These are phyloP conservation scores for Actinia tenebrosa DNA, from an alignment of 64 coral and sea anemone species.

Conservation along the genomic window DNA sequence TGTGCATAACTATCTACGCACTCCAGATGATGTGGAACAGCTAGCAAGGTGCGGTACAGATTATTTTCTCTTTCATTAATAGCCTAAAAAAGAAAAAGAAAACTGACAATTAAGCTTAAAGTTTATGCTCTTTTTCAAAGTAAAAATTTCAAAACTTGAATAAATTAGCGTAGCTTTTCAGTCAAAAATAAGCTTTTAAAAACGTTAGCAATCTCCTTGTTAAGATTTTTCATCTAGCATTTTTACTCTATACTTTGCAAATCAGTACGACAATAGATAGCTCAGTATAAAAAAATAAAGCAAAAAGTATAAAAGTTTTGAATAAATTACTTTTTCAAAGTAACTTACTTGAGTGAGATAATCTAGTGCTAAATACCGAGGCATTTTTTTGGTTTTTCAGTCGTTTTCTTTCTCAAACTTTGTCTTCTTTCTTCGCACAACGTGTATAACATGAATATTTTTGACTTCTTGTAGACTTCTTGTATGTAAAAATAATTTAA, in stretches of 20 bases:
- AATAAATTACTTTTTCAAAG: neutral
- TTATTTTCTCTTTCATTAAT: neutral
- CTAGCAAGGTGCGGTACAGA: neutral
- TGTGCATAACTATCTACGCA: constrained; percentile 73
- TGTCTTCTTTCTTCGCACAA: neutral
- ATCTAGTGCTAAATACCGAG: constrained; percentile 23
- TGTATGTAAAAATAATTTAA: neutral
- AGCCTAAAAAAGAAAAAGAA: neutral
- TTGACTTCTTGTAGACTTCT: neutral
- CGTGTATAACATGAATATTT: neutral
- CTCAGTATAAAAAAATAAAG: neutral
- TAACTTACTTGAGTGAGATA: constrained; percentile 4
- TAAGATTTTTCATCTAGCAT: no score
- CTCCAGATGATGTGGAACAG: constrained; percentile 71
- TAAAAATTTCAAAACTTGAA: no score
- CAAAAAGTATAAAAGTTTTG: neutral
- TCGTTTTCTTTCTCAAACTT: neutral
- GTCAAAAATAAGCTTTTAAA: no score
- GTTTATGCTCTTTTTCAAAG: no score
- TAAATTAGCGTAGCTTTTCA: no score
- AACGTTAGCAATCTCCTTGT: no score
- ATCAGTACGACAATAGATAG: neutral
- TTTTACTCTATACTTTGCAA: no score
- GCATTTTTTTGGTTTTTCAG: neutral
- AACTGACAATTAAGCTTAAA: no score